Base-by-base conservation (phyloP, 2,113 vertebrate genomes). In the Thalassarche chlororhynchos region DNA sequence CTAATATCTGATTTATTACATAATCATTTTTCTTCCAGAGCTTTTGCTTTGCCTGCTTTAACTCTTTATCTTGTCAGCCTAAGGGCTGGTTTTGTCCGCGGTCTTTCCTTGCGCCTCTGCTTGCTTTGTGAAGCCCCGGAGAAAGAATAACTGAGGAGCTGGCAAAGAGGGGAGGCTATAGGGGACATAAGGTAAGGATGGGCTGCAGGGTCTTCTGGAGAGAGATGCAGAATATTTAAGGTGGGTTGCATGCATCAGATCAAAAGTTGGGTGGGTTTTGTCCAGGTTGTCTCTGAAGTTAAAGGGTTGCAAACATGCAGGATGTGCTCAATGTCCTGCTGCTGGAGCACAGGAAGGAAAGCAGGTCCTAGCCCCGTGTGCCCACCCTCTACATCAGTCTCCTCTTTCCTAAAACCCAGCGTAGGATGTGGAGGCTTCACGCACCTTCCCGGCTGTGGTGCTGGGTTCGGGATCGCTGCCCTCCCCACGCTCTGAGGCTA, bases 31-130 rank as follows among this genome's bases (percentile, higher is more conserved):
- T 80, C 71, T 91, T 82, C 82, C 14, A 1, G 34, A 87, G 75
- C 18, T 79, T 88, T 70, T 65, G 32, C 93, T 90, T 62, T 0
- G 47, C 79, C 69, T 64, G 72, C 75, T 86, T 97, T 97, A 97
- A 97, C 96, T 97, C 96, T 94, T 96, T 84, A 96, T 97, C 96
- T 97, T 95, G 94, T 97, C 95, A 70, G 29, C 61, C 25, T 4
- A 3, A 12, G 49, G 78, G 57, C 36, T 71, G 57, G 6, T 3
- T 19, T 61, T 77, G 49, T 18, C 68, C 26, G 1, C 0, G 0
- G 40, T 18, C n/a, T 55, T 47, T 34, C 21, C 83, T 62, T 21
- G 32, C 1, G 6, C 9, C 32, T 69, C 31, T 58, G 8, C 52
- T 49, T 2, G 32, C 24, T 28, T 46, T 32, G 34, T 42, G 68